Base-by-base conservation (phyloP, 2,888 invertebrate species). In the Euzetes globulus region DNA sequence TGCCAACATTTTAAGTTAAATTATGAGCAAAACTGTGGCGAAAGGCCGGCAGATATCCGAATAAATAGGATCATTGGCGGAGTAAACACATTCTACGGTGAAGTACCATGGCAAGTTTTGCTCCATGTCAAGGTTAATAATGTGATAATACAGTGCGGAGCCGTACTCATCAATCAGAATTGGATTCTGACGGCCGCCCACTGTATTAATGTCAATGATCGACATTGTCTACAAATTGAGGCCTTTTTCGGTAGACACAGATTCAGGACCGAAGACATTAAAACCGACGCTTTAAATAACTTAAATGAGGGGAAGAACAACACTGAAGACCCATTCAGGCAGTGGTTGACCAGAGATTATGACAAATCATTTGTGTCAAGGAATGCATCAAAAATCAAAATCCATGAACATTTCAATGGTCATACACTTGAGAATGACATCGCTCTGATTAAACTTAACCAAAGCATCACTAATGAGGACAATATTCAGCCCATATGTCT, bases 121-220 rank as follows among this genome's bases (percentile, higher is more conserved):
- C 50, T 33, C 11, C 29, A 72, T 15, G 27, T 92, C 7, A 92
- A 92, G 37, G 94, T 94, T 81, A 85, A 94, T 22, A 89, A 91
- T 78, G 91, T 92, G 83, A 92, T 94, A 82, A 85, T 94, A 13
- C 92, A 94, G 2, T 94, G 94, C 81, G 94, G 94, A 0, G 94
- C 94, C 0, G 94, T 94, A 0, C 83, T 94, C 45, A 86, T 94
- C 68, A 93, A 91, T 73, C 91, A 92, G 79, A 86, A 91, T 83
- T 94, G 94, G 94, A 91, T 94, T 13, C 89, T 94, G 1, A 94
- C 94, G 0, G 94, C 94, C 0, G 94, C 93, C 3, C 93, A 94
- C 82, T 81, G 83, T 79, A 79, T 80, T 17, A 4, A n/a, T 27
- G 27, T 7, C 2, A 22, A 29, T 9, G 63, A n/a, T 17, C 22